Percentiles rank a stretch among this genome's conserved stretches.
phyloP scores from a whole-genome alignment of 53 echinoderm and acorn worm genomes.

The Mesocentrotus franciscanus region DNA sequence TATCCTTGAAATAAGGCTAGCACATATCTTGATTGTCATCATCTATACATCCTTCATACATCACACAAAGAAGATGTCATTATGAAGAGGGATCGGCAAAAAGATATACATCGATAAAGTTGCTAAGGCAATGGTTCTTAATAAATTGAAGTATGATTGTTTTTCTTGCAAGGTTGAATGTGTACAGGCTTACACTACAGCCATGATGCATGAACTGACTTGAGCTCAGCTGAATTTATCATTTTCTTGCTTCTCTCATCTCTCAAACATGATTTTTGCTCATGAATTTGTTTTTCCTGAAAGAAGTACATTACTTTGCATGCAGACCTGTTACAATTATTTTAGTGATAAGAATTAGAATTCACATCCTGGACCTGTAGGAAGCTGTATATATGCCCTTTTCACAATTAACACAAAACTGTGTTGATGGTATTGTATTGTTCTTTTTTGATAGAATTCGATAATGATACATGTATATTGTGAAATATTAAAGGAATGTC shows the following conservation, averaged over 20 bases:
- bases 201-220: not conserved
- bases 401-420: too few relatives aligned
- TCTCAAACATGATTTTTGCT: not conserved
- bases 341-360: too few relatives aligned
- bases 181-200: not conserved
- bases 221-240: not conserved
- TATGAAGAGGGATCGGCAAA: slow-evolving; percentile 13
- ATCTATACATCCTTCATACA: slow-evolving; percentile 5
- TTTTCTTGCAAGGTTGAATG: not conserved
- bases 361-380: too few relatives aligned
- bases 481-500: not conserved
- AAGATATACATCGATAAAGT: not conserved
- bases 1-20: not conserved
- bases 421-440: too few relatives aligned
- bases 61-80: slow-evolving; percentile 1
- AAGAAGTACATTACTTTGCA: too few relatives aligned
- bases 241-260: not conserved
- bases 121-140: not conserved
- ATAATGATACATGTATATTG: not conserved
- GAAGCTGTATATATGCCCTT: too few relatives aligned
- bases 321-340: too few relatives aligned
- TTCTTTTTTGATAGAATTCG: not conserved
- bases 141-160: not conserved
- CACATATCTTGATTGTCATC: not conserved
- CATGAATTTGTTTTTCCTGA: too few relatives aligned